A percentile compares a stretch with the other conserved stretches of the same genome.
These are phyloP conservation scores for Saxidomus purpurata DNA, from an alignment of 1,140 invertebrate genomes.

Conservation along the genomic window DNA sequence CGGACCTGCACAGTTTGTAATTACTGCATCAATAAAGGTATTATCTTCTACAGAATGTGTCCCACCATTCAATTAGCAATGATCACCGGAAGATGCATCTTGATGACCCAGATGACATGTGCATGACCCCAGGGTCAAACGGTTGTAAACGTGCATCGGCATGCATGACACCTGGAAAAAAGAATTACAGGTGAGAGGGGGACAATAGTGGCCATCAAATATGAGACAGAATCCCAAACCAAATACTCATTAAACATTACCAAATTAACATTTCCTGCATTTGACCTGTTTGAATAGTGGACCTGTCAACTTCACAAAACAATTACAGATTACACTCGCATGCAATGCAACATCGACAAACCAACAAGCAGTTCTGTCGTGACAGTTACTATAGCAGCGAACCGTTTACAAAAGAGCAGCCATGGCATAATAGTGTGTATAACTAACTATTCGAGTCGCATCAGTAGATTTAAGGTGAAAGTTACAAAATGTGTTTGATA, in stretches of 20 bases:
- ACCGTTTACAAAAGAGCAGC: too few species aligned
- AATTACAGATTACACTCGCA: background rate
- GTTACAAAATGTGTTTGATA: too few species aligned
- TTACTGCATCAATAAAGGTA: constrained; percentile 43
- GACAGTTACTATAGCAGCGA: too few species aligned
- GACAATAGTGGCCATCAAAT: constrained; percentile 24
- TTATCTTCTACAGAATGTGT: constrained; percentile 19
- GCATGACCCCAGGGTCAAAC: constrained; percentile 40
- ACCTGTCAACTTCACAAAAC: background rate
- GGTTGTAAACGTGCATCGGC: constrained; percentile 43
- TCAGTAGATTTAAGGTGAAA: too few species aligned
- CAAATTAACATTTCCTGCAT: constrained; percentile 21
- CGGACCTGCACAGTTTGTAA: background rate
- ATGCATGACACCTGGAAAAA: constrained; percentile 37
- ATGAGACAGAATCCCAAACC: background rate
- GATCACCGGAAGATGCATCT: constrained; percentile 36
- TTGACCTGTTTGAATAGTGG: background rate
- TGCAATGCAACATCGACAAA: too few species aligned
- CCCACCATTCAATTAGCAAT: constrained; percentile 46
- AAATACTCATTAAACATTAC: constrained; percentile 21
- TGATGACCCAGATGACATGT: constrained; percentile 42
- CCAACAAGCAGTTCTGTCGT: too few species aligned
- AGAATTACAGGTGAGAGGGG: background rate
- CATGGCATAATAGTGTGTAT: too few species aligned
- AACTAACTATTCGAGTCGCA: too few species aligned